Conservation (phyloP, 2,888 invertebrate genomes). For the Chrysina gloriosa region DNA sequence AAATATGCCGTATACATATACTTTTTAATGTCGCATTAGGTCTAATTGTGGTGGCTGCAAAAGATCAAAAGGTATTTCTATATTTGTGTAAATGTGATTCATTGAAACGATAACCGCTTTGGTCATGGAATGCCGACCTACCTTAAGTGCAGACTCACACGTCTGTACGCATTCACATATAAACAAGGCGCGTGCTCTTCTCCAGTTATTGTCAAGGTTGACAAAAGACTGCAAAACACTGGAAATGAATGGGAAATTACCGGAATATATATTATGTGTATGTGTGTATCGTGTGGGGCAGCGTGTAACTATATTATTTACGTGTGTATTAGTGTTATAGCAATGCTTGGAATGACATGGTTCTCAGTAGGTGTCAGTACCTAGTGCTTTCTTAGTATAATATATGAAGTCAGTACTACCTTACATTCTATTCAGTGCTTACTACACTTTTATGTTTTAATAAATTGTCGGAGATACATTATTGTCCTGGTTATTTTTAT, state of each 20-base stretch:
- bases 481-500: conserved; percentile 31
- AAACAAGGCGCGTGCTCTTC: conserved; percentile 54
- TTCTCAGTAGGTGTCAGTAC: conserved; percentile 40
- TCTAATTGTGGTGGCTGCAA: conserved; percentile 41
- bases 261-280: conserved; percentile 28
- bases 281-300: conserved; percentile 1
- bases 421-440: conserved; percentile 34
- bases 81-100: conserved; percentile 61
- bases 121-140: conserved; percentile 62
- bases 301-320: conserved; percentile 5
- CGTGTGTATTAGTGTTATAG: conserved; percentile 4
- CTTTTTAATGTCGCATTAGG: conserved; percentile 42
- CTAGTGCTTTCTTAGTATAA: conserved; percentile 37
- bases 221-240: conserved; percentile 42
- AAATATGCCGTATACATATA: conserved; percentile 41
- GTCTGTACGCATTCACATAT: neutral
- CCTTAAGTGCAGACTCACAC: conserved; percentile 50
- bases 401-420: conserved; percentile 40
- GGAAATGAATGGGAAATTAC: conserved; percentile 42
- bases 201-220: conserved; percentile 57
- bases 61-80: conserved; percentile 53
- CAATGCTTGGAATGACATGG: conserved; percentile 34
- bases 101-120: conserved; percentile 61
- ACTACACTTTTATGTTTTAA: conserved; percentile 17
- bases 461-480: conserved; percentile 13